Percentiles rank a stretch among this genome's conserved stretches.
Conservation (phyloP, 2,888 invertebrate species). For the Lampropteryx suffumata region DNA sequence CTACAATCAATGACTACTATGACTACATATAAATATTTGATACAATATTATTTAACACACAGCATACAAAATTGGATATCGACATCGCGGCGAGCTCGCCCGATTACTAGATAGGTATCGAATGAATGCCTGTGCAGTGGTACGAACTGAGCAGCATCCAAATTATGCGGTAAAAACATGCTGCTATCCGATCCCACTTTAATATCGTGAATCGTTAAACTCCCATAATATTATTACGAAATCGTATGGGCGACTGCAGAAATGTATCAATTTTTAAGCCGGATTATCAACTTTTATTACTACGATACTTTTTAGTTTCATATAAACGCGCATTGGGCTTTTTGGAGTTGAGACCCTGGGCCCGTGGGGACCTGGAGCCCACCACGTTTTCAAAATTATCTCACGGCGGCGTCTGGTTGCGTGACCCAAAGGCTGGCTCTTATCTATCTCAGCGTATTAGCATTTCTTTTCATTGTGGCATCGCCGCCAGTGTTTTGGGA, state of each 20-base stretch:
- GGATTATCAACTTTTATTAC: slow-evolving; percentile 17
- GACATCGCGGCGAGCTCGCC: slow-evolving; percentile 52
- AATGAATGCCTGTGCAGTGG: slow-evolving; percentile 48
- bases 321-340: no score
- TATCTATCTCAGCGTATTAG: no score
- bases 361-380: no score
- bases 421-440: no score
- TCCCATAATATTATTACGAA: slow-evolving; percentile 41
- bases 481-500: no score
- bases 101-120: slow-evolving; percentile 66
- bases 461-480: no score
- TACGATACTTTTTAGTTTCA: slow-evolving; percentile 3
- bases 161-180: slow-evolving; percentile 53
- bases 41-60: slow-evolving; percentile 15
- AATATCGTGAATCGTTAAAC: slow-evolving; percentile 50
- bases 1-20: no score
- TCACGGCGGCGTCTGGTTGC: no score
- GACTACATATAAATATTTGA: no score
- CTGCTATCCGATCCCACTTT: slow-evolving; percentile 44
- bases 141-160: slow-evolving; percentile 24
- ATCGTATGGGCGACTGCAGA: slow-evolving; percentile 31
- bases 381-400: no score
- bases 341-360: no score
- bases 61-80: slow-evolving; percentile 59
- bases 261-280: slow-evolving; percentile 24